Evolutionary conservation across 2,797 vertebrate genomes (phyloP), one percentile per base, ranked within the genome.

Genomic region (Delichon dasypus): DNA sequence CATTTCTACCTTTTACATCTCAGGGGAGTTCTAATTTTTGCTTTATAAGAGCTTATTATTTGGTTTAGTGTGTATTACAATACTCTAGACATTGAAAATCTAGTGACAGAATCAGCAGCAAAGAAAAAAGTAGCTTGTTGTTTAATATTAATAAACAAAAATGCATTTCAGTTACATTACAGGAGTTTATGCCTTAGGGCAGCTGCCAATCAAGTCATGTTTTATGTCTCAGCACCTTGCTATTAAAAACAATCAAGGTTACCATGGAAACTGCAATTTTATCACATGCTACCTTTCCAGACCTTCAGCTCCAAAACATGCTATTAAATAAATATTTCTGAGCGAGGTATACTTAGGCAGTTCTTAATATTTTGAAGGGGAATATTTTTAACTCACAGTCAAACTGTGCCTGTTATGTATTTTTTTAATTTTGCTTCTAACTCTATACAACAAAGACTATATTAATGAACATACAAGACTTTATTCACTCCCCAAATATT

Each of bases 161-260:
- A 88, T 54, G n/a, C 7, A 22, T 84, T 96, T 88, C 74, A 44
- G 68, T 82, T 87, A 22, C 77, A 47, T 81, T 90, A 45, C 22
- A 67, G 19, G 50, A 82, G 36, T 55, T 89, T 76, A 87, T 70
- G 55, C 90, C 77, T 71, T 68, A 81, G 55, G 88, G 88, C 53
- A 94, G 77, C 82, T 93, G 95, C 86, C 96, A 97, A 85, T 96
- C 94, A 92, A 89, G 57, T 30, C 1, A n/a, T 82, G 53, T 78
- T 97, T 96, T 94, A 84, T 91, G 53, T 94, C 75, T 88, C 85
- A 90, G 73, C 81, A 79, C 55, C 25, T 85, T 81, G 47, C 80
- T 96, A 94, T 94, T 97, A 96, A 97, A 96, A 96, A 81, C 85
- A 97, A 97, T 96, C 87, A 96, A 72, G 55, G 93, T 97, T 96